phyloP scores from a whole-genome alignment of 2,797 vertebrate species.

The Alosa sapidissima region DNA sequence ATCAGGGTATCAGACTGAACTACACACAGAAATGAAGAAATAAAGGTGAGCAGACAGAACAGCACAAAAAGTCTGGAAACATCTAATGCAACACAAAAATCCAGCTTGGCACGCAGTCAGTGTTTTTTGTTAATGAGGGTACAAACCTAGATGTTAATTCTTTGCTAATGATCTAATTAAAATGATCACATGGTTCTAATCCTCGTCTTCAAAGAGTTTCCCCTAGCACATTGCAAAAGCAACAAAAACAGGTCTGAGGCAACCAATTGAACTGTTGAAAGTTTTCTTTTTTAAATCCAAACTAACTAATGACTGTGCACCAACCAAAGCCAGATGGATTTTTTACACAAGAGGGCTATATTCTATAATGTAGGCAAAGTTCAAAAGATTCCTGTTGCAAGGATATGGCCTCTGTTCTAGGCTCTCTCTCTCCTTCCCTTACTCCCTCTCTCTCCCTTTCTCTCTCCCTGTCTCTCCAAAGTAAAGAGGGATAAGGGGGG shows the following conservation, averaged over 20 bases:
- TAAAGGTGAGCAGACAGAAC: background rate
- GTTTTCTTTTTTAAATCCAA: constrained; percentile 59
- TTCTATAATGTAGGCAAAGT: constrained; percentile 61
- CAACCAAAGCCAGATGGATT: constrained; percentile 65
- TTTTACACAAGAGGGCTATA: constrained; percentile 54
- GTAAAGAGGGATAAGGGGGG: constrained; percentile 33
- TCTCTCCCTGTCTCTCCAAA: constrained; percentile 42
- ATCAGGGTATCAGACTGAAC: background rate
- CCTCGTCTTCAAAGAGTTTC: constrained; percentile 71
- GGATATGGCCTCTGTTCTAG: constrained; percentile 47
- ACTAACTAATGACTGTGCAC: constrained; percentile 61
- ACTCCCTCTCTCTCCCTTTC: background rate
- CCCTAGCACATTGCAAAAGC: constrained; percentile 58
- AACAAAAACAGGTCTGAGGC: constrained; percentile 60
- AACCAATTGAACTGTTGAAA: constrained; percentile 60
- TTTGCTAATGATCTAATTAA: constrained; percentile 78
- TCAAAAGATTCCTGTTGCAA: constrained; percentile 60
- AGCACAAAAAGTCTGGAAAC: constrained; percentile 40
- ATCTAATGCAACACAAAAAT: constrained; percentile 57
- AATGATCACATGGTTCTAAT: constrained; percentile 80
- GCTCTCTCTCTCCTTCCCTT: constrained; percentile 30
- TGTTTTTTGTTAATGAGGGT: constrained; percentile 72
- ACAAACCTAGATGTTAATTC: constrained; percentile 75
- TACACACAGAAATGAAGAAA: background rate
- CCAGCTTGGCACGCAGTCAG: constrained; percentile 62